These are phyloP conservation scores for Drosophila villosipedis DNA, from an alignment of 2,888 invertebrate genomes.

Conservation along the genomic window DNA sequence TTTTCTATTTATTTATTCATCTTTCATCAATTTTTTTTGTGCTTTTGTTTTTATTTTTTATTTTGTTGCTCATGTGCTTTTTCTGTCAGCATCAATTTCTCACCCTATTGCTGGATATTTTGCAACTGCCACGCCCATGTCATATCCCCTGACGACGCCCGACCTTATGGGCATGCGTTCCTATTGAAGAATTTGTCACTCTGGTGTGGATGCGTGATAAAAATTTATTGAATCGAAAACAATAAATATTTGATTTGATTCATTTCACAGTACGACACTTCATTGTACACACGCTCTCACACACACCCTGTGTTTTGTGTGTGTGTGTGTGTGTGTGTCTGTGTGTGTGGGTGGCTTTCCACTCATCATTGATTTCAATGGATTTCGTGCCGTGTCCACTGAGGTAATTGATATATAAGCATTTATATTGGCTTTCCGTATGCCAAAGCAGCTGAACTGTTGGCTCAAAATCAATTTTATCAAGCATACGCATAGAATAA, in stretches of 20 bases:
- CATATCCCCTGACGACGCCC: conserved; percentile 8
- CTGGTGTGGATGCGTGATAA: conserved; percentile 69
- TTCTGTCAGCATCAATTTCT: conserved; percentile 30
- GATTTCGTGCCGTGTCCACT: conserved; percentile 56
- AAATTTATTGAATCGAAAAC: conserved; percentile 80
- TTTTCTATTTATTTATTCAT: conserved; percentile 54
- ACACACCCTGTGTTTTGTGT: not conserved
- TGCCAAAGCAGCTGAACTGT: not conserved
- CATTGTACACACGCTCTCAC: conserved; percentile 12
- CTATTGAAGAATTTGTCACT: conserved; percentile 48
- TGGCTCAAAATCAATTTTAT: conserved; percentile 8
- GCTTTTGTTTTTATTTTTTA: conserved; percentile 3
- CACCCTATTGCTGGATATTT: conserved; percentile 28
- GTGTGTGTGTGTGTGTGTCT: not conserved
- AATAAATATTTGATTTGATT: conserved; percentile 81
- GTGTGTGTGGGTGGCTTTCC: conserved; percentile 7
- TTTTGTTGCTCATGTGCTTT: conserved; percentile 6
- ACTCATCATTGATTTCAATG: conserved; percentile 67
- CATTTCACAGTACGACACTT: conserved; percentile 53
- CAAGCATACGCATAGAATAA: conserved; percentile 5
- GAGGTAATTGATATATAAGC: conserved; percentile 68
- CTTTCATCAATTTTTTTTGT: conserved; percentile 48
- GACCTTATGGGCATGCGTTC: conserved; percentile 52
- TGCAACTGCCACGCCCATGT: conserved; percentile 45
- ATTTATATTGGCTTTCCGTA: conserved; percentile 26